These are phyloP conservation scores for Dinomys branickii DNA, from an alignment of 2,113 vertebrate genomes.

Conservation along the genomic window DNA sequence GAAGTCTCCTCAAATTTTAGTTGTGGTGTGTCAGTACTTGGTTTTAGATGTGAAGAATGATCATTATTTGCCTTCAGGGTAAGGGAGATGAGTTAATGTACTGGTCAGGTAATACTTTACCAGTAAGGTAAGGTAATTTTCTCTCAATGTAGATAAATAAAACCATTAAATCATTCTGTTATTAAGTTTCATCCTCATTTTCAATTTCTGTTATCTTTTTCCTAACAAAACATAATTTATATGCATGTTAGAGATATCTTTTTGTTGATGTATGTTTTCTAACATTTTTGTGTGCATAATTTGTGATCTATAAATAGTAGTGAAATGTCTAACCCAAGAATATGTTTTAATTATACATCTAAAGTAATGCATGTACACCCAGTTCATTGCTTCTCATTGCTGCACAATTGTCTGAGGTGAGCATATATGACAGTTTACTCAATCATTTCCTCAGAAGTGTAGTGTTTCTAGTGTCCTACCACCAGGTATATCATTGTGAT, in stretches of 20 bases:
- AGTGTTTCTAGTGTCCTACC: not conserved
- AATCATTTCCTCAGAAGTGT: not conserved
- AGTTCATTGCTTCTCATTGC: not conserved
- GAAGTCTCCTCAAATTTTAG: not conserved
- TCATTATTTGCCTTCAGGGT: not conserved
- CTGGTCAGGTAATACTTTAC: not conserved
- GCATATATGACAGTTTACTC: not conserved
- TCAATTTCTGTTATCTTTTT: not conserved
- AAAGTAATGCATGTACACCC: not conserved
- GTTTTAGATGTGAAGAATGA: not conserved
- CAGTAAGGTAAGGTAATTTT: too few relatives aligned
- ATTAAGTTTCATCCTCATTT: not conserved
- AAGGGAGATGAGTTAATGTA: not conserved
- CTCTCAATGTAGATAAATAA: not conserved
- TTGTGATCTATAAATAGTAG: not conserved
- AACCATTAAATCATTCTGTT: not conserved
- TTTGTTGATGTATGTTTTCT: not conserved
- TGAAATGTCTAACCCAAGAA: not conserved
- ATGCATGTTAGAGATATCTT: not conserved
- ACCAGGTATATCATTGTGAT: too few relatives aligned
- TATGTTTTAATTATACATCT: not conserved
- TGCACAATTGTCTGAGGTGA: not conserved
- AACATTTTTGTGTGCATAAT: not conserved
- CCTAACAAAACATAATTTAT: not conserved
- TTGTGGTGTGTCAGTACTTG: not conserved